These are phyloP conservation scores for Irena cyanogastra DNA, from an alignment of 2,113 vertebrate species.

Conservation along the genomic window DNA sequence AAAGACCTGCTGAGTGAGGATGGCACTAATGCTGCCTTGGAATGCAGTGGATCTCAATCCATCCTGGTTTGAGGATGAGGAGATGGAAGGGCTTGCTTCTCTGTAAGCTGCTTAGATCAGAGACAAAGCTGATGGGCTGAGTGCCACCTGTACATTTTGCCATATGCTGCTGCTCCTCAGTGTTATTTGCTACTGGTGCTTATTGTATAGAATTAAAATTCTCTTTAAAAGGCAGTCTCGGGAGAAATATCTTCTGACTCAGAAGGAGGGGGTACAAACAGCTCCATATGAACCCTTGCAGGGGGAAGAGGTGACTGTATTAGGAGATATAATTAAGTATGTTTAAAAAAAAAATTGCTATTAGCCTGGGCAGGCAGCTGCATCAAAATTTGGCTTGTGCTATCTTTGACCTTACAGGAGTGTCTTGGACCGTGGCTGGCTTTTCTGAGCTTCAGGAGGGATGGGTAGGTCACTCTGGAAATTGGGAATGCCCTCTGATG, in stretches of 20 bases:
- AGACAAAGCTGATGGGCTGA: not conserved
- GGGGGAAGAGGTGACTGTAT: not conserved
- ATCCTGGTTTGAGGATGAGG: not conserved
- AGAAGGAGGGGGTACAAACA: not conserved
- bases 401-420: not conserved
- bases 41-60: not conserved
- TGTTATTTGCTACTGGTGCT: not conserved
- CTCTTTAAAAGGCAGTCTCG: not conserved
- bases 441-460: not conserved
- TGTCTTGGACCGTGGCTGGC: not conserved
- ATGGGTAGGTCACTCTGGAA: not conserved
- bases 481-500: not conserved
- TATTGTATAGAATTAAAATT: rapidly evolving
- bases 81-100: not conserved
- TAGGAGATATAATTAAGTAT: not conserved
- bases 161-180: not conserved
- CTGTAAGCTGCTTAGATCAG: not conserved
- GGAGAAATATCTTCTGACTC: not conserved
- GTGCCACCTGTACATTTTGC: not conserved
- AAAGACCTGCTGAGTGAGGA: rapidly evolving
- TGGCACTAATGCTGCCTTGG: not conserved
- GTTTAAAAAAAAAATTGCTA: not conserved
- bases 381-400: not conserved
- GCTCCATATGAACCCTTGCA: not conserved
- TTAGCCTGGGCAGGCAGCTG: not conserved